phyloP scores from a whole-genome alignment of 1,140 invertebrate genomes.

The Hyles vespertilio region DNA sequence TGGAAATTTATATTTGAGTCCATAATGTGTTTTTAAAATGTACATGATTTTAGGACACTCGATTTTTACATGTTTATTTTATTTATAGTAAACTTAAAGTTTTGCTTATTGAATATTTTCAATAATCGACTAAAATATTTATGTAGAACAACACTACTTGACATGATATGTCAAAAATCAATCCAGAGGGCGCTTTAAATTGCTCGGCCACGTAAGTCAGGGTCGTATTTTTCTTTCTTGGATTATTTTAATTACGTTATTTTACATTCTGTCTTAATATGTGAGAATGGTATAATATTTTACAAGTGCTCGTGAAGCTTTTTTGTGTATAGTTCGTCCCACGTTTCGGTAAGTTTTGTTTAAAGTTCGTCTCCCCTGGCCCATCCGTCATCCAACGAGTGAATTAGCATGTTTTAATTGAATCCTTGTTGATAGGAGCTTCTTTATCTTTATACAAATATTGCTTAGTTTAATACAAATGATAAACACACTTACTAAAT shows the following conservation, averaged over 20 bases:
- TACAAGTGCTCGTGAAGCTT: slow-evolving; percentile 44
- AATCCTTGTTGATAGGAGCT: slow-evolving; percentile 47
- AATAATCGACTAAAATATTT: slow-evolving; percentile 16
- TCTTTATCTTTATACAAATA: slow-evolving; percentile 56
- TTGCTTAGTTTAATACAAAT: neutral
- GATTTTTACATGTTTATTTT: neutral
- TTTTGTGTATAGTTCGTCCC: slow-evolving; percentile 41
- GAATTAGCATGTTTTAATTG: slow-evolving; percentile 68
- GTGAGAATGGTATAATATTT: slow-evolving; percentile 63
- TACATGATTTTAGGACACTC: neutral
- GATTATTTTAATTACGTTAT: slow-evolving; percentile 59
- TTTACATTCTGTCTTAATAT: slow-evolving; percentile 55
- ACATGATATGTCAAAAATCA: slow-evolving; percentile 61
- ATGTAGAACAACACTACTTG: slow-evolving; percentile 27
- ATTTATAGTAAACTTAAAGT: too few species aligned
- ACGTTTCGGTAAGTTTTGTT: slow-evolving; percentile 48
- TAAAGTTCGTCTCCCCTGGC: slow-evolving; percentile 24
- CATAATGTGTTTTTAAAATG: neutral
- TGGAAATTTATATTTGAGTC: neutral
- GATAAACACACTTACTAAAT: neutral
- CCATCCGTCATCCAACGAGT: slow-evolving; percentile 57
- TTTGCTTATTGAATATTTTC: neutral
- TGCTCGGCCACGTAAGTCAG: slow-evolving; percentile 74
- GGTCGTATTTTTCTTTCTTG: slow-evolving; percentile 68
- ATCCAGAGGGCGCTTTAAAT: slow-evolving; percentile 69